phyloP scores from a whole-genome alignment of 2,797 vertebrate genomes.

The Delichon dasypus region DNA sequence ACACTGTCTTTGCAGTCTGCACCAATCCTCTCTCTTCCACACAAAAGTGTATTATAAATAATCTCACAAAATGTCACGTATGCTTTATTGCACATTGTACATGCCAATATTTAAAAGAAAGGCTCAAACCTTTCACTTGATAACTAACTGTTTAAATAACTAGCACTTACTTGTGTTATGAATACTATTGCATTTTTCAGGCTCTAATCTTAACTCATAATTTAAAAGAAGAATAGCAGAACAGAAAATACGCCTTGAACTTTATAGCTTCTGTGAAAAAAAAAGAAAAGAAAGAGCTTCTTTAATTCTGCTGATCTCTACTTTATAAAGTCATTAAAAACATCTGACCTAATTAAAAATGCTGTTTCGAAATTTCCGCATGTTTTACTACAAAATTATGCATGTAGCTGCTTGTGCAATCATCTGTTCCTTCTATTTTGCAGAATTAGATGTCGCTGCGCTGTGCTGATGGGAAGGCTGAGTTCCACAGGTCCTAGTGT shows the following conservation, averaged over 20 bases:
- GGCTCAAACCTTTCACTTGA: slow-evolving; percentile 27
- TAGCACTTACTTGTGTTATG: background rate
- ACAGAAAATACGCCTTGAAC: background rate
- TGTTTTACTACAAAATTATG: slow-evolving; percentile 41
- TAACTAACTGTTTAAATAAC: slow-evolving; percentile 42
- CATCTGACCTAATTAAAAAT: slow-evolving; percentile 44
- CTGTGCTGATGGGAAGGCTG: background rate
- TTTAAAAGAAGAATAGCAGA: slow-evolving; percentile 32
- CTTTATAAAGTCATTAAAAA: slow-evolving; percentile 49
- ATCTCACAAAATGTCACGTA: slow-evolving; percentile 68
- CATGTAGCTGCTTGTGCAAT: background rate
- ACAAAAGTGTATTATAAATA: slow-evolving; percentile 79
- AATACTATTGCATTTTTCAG: slow-evolving; percentile 32
- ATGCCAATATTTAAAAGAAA: slow-evolving; percentile 62
- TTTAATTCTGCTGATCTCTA: slow-evolving; percentile 36
- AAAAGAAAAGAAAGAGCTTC: background rate
- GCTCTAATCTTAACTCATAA: slow-evolving; percentile 24
- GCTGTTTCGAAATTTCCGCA: background rate
- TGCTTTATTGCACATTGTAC: slow-evolving; percentile 77
- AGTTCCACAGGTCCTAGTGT: background rate
- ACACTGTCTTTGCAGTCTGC: slow-evolving; percentile 61
- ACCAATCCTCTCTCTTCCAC: slow-evolving; percentile 68
- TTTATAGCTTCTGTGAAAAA: background rate
- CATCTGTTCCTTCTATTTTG: slow-evolving; percentile 4
- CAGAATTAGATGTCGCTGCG: slow-evolving; percentile 44